Conservation (phyloP, 2,888 invertebrate genomes). For the Microchrysa polita region DNA sequence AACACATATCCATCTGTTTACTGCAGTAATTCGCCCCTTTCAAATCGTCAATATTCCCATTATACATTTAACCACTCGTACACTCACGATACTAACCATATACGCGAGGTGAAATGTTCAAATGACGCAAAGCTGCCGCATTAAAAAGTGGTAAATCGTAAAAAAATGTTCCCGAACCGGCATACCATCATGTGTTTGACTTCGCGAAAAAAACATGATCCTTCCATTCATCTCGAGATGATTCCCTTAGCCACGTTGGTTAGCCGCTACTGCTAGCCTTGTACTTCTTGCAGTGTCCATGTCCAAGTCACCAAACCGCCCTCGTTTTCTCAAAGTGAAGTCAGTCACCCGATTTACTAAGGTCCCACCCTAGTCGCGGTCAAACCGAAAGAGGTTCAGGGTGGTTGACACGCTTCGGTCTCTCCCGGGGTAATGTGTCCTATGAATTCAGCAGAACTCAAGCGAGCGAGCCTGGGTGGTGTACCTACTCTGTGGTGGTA, state of each 20-base stretch:
- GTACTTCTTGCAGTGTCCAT: constrained; percentile 11
- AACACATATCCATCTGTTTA: constrained; percentile 24
- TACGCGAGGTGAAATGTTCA: neutral
- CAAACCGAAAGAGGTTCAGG: neutral
- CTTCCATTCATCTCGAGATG: constrained; percentile 5
- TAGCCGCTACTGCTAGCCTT: neutral
- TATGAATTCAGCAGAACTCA: no score
- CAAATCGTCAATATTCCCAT: constrained; percentile 8
- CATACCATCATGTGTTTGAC: constrained; percentile 47
- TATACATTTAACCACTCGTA: constrained; percentile 26
- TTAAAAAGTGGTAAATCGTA: constrained; percentile 51
- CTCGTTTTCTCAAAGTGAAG: constrained; percentile 31
- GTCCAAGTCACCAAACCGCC: neutral
- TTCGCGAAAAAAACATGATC: constrained; percentile 43
- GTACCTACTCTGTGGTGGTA: no score
- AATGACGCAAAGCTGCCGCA: constrained; percentile 50
- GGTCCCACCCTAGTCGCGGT: neutral
- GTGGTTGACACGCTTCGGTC: constrained; percentile 17
- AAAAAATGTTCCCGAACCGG: constrained; percentile 46
- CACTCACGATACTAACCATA: neutral
- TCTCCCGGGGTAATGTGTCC: neutral
- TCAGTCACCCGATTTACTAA: constrained; percentile 42
- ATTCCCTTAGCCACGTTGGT: neutral
- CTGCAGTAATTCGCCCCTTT: constrained; percentile 22
- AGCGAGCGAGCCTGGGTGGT: no score